These are phyloP conservation scores for Merluccius polli DNA, from an alignment of 2,797 vertebrate species.

Conservation along the genomic window DNA sequence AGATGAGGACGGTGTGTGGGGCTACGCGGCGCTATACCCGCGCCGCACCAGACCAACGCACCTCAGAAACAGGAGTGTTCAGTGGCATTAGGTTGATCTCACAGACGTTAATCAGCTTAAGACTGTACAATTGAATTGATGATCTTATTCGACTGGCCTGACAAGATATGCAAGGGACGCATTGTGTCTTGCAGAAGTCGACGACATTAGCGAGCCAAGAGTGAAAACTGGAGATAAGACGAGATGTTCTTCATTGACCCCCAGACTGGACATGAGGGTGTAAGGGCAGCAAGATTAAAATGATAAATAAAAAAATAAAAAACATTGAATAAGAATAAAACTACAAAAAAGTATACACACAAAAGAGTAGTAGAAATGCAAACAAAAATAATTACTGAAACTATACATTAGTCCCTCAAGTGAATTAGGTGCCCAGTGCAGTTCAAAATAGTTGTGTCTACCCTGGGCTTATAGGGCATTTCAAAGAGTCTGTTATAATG, in stretches of 20 bases:
- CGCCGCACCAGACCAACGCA: not conserved
- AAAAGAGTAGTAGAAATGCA: not conserved
- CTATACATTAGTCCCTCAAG: not conserved
- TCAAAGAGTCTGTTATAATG: not conserved
- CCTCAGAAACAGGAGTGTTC: not conserved
- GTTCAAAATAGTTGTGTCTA: not conserved
- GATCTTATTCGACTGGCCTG: not conserved
- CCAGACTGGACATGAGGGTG: not conserved
- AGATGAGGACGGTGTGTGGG: constrained; percentile 4
- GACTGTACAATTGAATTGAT: not conserved
- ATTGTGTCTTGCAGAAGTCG: not conserved
- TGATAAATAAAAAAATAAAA: not conserved
- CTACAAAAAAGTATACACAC: not conserved
- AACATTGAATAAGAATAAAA: not conserved
- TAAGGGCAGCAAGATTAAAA: not conserved
- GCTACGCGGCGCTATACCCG: not conserved
- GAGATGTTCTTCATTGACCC: not conserved
- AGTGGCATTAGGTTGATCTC: not conserved
- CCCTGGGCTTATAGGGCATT: not conserved
- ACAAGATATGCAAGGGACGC: not conserved
- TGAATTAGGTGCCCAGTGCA: not conserved
- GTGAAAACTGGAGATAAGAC: not conserved
- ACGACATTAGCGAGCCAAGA: not conserved
- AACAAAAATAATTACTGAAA: not conserved
- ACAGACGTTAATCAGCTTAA: not conserved